phyloP scores from a whole-genome alignment of 2,888 invertebrate genomes.

The Allolobophora icterica region DNA sequence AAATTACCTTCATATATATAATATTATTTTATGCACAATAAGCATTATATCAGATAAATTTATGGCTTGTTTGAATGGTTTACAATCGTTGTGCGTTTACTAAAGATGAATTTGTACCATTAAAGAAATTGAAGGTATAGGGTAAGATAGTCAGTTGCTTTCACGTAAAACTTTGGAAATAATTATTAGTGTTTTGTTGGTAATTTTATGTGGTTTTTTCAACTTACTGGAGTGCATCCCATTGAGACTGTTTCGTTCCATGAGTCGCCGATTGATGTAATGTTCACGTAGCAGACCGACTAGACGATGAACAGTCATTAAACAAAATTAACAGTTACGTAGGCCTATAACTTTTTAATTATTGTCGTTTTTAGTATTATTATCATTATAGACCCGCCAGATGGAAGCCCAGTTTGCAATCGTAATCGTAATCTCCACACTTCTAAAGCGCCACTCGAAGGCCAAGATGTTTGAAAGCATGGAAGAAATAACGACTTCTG shows the following conservation, averaged over 20 bases:
- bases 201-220: background rate
- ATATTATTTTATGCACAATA: background rate
- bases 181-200: background rate
- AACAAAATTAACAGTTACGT: background rate
- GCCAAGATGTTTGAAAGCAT: no score
- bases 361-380: background rate
- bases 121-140: background rate
- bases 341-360: background rate
- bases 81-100: background rate
- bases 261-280: background rate
- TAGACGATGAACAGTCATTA: background rate
- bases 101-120: background rate
- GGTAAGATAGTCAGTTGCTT: no score
- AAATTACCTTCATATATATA: background rate
- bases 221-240: slow-evolving; percentile 24
- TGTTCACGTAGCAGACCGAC: background rate
- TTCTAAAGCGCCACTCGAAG: no score
- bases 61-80: background rate
- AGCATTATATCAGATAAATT: background rate
- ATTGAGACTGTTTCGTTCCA: background rate
- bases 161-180: no score
- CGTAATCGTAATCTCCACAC: no score
- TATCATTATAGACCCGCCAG: no score
- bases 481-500: no score
- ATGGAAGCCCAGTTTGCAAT: no score